A percentile compares a stretch with the other conserved stretches of the same genome.
These are phyloP conservation scores for Lepilemur ruficaudatus DNA, from an alignment of 2,797 vertebrate species.

Conservation along the genomic window DNA sequence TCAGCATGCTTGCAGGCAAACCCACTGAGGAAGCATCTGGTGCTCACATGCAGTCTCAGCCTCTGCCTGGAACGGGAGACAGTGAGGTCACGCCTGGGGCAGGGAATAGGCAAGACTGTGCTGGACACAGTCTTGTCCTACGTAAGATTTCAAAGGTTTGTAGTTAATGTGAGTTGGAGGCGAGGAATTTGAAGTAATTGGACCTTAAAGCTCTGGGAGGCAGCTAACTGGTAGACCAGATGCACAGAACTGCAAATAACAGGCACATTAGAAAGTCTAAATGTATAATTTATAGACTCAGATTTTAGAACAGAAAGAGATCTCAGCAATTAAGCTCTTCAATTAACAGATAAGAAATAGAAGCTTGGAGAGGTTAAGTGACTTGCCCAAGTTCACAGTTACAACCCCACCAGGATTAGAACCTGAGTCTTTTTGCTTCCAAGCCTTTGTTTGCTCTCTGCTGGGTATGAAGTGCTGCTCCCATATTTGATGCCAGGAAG, in stretches of 20 bases:
- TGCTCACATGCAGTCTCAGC: neutral
- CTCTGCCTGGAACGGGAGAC: neutral
- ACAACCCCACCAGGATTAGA: neutral
- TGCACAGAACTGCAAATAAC: neutral
- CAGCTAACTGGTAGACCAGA: neutral
- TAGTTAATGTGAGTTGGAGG: neutral
- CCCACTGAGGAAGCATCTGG: neutral
- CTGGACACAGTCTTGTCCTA: no score
- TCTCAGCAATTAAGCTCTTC: neutral
- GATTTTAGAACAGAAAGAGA: neutral
- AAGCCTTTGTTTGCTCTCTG: neutral
- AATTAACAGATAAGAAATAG: conserved; percentile 18
- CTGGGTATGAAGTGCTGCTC: neutral
- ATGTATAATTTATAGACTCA: neutral
- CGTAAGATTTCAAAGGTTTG: neutral
- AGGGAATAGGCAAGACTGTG: neutral
- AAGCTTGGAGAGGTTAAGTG: neutral
- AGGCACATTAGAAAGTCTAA: neutral
- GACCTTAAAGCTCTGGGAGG: neutral
- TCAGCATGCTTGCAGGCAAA: neutral
- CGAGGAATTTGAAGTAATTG: neutral
- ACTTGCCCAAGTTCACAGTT: neutral
- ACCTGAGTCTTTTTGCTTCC: neutral
- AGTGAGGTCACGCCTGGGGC: neutral
- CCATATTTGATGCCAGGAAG: neutral